These are phyloP conservation scores for Pangasius sanitwongsei DNA, from an alignment of 2,797 vertebrate species.

Conservation along the genomic window DNA sequence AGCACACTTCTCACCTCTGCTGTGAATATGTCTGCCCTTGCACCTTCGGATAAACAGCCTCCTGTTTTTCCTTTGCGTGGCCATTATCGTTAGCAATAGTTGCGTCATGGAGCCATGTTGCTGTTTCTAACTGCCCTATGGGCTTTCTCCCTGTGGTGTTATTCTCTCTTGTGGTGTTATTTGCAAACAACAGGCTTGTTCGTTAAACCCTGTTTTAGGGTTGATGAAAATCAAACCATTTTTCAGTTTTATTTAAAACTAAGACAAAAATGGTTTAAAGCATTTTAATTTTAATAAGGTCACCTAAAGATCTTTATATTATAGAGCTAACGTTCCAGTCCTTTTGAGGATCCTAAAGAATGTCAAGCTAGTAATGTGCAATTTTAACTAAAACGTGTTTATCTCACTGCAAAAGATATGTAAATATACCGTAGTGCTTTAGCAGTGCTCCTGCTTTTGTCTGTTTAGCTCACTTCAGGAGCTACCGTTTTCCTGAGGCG, in stretches of 20 bases:
- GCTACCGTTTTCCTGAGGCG: constrained; percentile 70
- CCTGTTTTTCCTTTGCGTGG: constrained; percentile 7
- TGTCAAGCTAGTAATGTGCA: background rate
- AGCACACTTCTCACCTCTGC: constrained; percentile 27
- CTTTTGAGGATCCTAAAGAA: background rate
- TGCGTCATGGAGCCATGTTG: constrained; percentile 71
- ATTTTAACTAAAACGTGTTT: background rate
- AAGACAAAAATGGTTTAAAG: background rate
- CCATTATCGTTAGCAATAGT: constrained; percentile 60
- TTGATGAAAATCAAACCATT: background rate
- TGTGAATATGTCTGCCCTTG: background rate
- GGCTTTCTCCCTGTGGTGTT: constrained; percentile 66
- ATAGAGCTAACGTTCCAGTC: background rate
- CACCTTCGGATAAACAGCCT: background rate
- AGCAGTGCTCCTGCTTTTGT: constrained; percentile 52
- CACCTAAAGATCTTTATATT: background rate
- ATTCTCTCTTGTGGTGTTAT: constrained; percentile 68
- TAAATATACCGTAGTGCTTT: background rate
- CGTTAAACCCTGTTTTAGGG: constrained; percentile 68
- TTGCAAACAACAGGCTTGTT: constrained; percentile 74
- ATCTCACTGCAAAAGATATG: background rate
- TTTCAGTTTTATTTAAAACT: background rate
- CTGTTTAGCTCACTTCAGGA: constrained; percentile 77
- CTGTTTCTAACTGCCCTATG: constrained; percentile 70
- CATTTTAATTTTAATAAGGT: background rate